Percentiles rank a stretch among this genome's conserved stretches.
These are phyloP conservation scores for Catalaphyllia jardinei DNA, from an alignment of 64 coral and sea anemone genomes.

Conservation along the genomic window DNA sequence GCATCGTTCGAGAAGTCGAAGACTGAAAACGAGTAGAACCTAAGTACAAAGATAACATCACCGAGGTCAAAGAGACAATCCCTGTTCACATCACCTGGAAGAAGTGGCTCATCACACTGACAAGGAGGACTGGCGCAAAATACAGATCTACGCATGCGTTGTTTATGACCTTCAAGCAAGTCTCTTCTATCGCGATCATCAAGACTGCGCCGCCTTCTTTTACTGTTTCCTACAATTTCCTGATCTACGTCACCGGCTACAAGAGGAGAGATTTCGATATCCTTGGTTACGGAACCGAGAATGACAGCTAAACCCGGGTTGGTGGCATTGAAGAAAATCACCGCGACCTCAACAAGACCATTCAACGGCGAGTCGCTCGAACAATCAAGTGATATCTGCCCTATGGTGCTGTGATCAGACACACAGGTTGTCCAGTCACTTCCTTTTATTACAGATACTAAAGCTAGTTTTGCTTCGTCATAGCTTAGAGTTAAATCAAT, in stretches of 20 bases:
- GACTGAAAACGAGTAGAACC: slow-evolving; percentile 20
- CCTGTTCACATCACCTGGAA: slow-evolving; percentile 55
- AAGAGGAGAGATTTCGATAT: not conserved
- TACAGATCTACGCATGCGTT: slow-evolving; percentile 45
- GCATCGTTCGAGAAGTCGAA: slow-evolving; percentile 27
- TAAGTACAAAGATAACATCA: slow-evolving; percentile 55
- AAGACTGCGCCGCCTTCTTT: slow-evolving; percentile 28
- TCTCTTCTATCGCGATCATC: not conserved
- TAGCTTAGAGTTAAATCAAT: slow-evolving; percentile 51
- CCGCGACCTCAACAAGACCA: slow-evolving; percentile 42
- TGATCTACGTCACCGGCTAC: slow-evolving; percentile 46
- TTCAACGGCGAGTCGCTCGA: slow-evolving; percentile 31
- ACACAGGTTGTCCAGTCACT: slow-evolving; percentile 48
- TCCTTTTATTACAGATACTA: slow-evolving; percentile 18
- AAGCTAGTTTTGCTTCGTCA: slow-evolving; percentile 37
- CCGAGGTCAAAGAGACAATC: slow-evolving; percentile 63
- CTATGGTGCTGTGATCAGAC: slow-evolving; percentile 9
- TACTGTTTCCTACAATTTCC: slow-evolving; percentile 17
- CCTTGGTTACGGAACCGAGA: slow-evolving; percentile 39
- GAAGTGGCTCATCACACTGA: not conserved
- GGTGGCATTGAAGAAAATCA: slow-evolving; percentile 51
- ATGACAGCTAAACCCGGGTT: slow-evolving; percentile 22
- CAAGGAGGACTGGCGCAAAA: slow-evolving; percentile 22
- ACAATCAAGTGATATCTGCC: slow-evolving; percentile 47
- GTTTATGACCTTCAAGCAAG: slow-evolving; percentile 1